Evolutionary conservation across 2,888 invertebrate genomes (phyloP).

Genomic region (Paralinhomoeus sp.): DNA sequence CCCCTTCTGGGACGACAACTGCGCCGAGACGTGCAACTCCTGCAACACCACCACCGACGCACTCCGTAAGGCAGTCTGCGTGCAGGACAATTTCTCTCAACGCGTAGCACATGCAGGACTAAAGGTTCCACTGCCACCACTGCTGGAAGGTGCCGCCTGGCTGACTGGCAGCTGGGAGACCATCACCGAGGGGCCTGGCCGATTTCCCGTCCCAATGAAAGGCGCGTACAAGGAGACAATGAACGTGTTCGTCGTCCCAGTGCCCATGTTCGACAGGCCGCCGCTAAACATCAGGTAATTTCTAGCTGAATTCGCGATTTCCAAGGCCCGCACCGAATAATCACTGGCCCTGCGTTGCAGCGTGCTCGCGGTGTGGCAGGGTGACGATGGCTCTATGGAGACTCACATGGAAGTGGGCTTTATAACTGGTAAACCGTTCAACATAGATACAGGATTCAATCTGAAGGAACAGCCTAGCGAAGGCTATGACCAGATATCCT

Average conservation of each 20-base stretch:
- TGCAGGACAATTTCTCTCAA: too few relatives aligned
- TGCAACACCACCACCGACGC: too few relatives aligned
- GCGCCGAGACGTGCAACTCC: constrained; percentile 15
- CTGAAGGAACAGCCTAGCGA: not conserved
- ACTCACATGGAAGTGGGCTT: too few relatives aligned
- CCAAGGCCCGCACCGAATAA: too few relatives aligned
- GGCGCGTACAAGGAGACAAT: constrained; percentile 15
- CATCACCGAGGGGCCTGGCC: not conserved
- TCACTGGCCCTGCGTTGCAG: too few relatives aligned
- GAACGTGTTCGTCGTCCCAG: constrained; percentile 14
- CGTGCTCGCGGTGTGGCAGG: too few relatives aligned
- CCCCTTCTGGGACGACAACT: constrained; percentile 21
- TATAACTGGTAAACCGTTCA: constrained; percentile 15
- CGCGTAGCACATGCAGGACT: too few relatives aligned
- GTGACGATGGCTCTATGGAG: not conserved
- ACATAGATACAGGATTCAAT: constrained; percentile 19
- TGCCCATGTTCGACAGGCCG: constrained; percentile 20
- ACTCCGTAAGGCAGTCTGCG: too few relatives aligned
- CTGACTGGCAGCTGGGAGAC: constrained; percentile 20
- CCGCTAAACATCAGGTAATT: constrained; percentile 19
- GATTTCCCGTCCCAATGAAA: constrained; percentile 15
- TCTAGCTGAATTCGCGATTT: too few relatives aligned
- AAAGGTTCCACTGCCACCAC: constrained; percentile 14
- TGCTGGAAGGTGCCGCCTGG: constrained; percentile 19
- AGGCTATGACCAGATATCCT: too few relatives aligned